phyloP scores from a whole-genome alignment of 2,888 invertebrate genomes.

The Galerucella pusilla region DNA sequence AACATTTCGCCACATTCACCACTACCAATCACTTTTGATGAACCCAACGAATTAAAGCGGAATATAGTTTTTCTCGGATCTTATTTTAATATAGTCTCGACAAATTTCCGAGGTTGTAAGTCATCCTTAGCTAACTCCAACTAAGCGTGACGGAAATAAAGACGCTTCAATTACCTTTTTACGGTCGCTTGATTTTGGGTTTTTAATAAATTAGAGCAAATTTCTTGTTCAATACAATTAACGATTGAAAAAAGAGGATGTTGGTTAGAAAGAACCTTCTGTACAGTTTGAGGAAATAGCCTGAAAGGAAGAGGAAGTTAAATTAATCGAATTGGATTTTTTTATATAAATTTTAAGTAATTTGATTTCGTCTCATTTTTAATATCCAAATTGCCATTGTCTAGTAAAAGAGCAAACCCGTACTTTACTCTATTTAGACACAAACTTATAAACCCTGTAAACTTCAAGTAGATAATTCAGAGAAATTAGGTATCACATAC shows the following conservation, averaged over 20 bases:
- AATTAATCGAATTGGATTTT: neutral
- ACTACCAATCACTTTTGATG: neutral
- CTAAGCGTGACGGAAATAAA: neutral
- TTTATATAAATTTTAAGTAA: too few relatives aligned
- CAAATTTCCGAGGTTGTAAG: slow-evolving; percentile 31
- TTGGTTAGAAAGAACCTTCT: neutral
- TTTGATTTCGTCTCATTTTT: too few relatives aligned
- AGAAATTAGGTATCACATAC: too few relatives aligned
- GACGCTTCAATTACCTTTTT: slow-evolving; percentile 26
- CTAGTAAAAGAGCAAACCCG: too few relatives aligned
- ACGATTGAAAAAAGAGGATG: slow-evolving; percentile 1
- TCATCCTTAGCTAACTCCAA: slow-evolving; percentile 26
- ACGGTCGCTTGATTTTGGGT: slow-evolving; percentile 14
- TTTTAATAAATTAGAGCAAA: slow-evolving; percentile 10
- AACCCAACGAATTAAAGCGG: slow-evolving; percentile 7
- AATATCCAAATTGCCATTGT: too few relatives aligned
- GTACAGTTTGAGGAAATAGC: neutral
- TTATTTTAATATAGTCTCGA: slow-evolving; percentile 13
- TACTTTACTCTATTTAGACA: too few relatives aligned
- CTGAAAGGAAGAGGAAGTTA: neutral
- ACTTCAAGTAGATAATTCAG: too few relatives aligned
- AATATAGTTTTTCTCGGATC: neutral
- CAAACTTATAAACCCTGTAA: too few relatives aligned
- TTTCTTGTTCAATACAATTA: neutral
- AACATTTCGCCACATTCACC: neutral